Conservation (phyloP, 30 jellyfish, hydroid and myxozoan species). For the Aurelia sp. region DNA sequence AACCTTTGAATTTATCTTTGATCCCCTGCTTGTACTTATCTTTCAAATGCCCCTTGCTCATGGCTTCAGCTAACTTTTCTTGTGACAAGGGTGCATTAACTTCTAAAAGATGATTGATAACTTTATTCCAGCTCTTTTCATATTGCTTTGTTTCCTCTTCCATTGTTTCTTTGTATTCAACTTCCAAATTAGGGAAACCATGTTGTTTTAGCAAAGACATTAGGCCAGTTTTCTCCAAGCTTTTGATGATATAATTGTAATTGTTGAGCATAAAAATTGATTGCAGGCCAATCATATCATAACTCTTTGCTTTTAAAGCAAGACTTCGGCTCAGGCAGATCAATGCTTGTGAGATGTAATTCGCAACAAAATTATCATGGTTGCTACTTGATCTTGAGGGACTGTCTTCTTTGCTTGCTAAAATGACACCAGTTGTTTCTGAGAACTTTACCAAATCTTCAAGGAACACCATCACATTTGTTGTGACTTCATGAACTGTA, state of each 20-base stretch:
- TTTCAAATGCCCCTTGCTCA: slow-evolving; percentile 89
- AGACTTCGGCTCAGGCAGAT: slow-evolving; percentile 70
- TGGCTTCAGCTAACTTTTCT: slow-evolving; percentile 86
- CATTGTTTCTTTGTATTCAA: slow-evolving; percentile 83
- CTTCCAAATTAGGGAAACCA: slow-evolving; percentile 78
- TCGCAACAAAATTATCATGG: slow-evolving; percentile 38
- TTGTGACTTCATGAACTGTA: slow-evolving; percentile 89
- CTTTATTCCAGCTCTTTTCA: slow-evolving; percentile 88
- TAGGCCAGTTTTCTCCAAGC: slow-evolving; percentile 86
- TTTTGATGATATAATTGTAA: slow-evolving; percentile 82
- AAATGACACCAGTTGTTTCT: slow-evolving; percentile 84
- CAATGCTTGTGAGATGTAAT: slow-evolving; percentile 69
- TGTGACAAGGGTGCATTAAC: slow-evolving; percentile 73
- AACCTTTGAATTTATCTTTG: slow-evolving; percentile 96
- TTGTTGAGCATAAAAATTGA: slow-evolving; percentile 91
- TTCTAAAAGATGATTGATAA: slow-evolving; percentile 77
- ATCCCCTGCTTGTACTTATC: slow-evolving; percentile 94
- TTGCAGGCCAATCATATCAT: slow-evolving; percentile 86
- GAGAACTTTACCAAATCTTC: slow-evolving; percentile 83
- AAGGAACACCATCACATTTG: slow-evolving; percentile 86
- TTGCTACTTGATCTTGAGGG: slow-evolving; percentile 17
- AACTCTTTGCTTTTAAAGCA: slow-evolving; percentile 74
- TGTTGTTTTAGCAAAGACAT: slow-evolving; percentile 75
- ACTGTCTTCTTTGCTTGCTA: slow-evolving; percentile 41
- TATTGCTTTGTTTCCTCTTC: slow-evolving; percentile 78